Conservation (phyloP, 2,113 vertebrate species). For the Tichodroma muraria region DNA sequence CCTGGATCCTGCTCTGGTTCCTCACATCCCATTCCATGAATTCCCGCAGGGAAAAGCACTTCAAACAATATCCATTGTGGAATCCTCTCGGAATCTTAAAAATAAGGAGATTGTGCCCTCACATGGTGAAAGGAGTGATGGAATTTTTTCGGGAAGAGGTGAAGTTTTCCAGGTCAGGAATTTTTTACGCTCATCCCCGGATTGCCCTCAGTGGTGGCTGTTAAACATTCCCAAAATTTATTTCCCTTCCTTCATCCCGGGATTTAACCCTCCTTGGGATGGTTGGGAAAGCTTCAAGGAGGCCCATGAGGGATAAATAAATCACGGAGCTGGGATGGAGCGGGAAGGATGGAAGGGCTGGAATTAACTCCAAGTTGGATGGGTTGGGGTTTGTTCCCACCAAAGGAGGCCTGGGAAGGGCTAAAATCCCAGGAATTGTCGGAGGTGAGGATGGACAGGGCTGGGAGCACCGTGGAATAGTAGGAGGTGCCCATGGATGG, state of each 20-base stretch:
- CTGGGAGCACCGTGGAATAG: fast-evolving
- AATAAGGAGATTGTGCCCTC: not conserved
- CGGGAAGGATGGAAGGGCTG: fast-evolving
- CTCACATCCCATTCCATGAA: not conserved
- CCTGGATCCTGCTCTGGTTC: not conserved
- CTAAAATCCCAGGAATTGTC: not conserved
- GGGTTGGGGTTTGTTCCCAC: not conserved
- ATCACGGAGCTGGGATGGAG: not conserved
- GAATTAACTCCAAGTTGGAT: not conserved
- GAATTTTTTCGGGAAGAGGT: not conserved
- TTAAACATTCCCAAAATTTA: not conserved
- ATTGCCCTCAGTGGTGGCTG: not conserved
- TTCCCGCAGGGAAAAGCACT: not conserved
- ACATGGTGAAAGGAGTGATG: not conserved
- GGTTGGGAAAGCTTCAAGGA: not conserved
- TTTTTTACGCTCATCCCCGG: not conserved
- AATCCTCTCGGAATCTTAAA: not conserved
- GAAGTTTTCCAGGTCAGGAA: not conserved
- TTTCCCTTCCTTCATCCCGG: not conserved
- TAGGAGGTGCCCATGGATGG: not conserved
- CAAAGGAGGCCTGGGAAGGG: too few relatives aligned
- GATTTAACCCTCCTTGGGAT: not conserved
- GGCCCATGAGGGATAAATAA: not conserved
- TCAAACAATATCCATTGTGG: not conserved
- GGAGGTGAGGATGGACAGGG: not conserved